Evolutionary conservation across 2,888 invertebrate species (phyloP).

Genomic region (Plagiodera versicolora): DNA sequence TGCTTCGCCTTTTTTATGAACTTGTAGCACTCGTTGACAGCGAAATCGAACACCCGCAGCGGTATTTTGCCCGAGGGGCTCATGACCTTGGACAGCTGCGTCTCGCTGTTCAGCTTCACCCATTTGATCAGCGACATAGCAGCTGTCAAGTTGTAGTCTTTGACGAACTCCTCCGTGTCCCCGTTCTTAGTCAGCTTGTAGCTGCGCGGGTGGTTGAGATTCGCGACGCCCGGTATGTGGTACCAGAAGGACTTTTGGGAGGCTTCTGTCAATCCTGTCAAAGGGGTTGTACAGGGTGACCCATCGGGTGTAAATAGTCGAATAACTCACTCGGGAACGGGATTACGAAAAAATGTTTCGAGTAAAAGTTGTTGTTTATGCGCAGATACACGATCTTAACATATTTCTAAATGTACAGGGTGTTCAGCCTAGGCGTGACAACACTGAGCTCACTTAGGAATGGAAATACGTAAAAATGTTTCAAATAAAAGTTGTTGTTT

Average conservation of each 20-base stretch:
- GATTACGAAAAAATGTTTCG: too few species aligned
- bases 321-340: too few species aligned
- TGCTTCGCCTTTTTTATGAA: conserved; percentile 62
- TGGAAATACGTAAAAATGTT: too few species aligned
- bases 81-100: conserved; percentile 53
- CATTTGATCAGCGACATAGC: conserved; percentile 75
- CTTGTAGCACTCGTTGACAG: conserved; percentile 70
- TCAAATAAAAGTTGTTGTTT: too few species aligned
- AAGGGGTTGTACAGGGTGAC: conserved; percentile 41
- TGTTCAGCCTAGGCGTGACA: too few species aligned
- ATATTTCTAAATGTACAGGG: too few species aligned
- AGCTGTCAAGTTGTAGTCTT: conserved; percentile 78
- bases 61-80: conserved; percentile 59
- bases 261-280: conserved; percentile 54
- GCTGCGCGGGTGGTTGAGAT: conserved; percentile 72
- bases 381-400: too few species aligned
- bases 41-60: conserved; percentile 63
- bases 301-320: conserved; percentile 34
- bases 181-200: conserved; percentile 64
- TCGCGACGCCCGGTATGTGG: conserved; percentile 62
- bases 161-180: conserved; percentile 63
- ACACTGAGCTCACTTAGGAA: too few species aligned
- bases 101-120: conserved; percentile 50
- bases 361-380: too few species aligned
- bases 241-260: conserved; percentile 68